Evolutionary conservation across 2,113 vertebrate genomes (phyloP).

Genomic region (Hyaena hyaena): DNA sequence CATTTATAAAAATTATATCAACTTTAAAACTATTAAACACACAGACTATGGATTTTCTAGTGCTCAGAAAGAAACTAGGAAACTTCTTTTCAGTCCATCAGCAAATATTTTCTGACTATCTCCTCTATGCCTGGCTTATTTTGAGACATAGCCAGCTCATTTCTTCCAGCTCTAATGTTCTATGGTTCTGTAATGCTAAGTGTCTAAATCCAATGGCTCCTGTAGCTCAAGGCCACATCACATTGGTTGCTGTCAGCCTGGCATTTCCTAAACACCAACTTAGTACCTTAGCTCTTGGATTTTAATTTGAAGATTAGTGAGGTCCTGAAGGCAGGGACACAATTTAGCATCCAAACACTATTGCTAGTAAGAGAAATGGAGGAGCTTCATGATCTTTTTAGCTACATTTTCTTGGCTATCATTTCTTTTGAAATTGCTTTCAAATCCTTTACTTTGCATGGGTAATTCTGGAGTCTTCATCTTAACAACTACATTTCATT

Average conservation of each 20-base stretch:
- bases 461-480: conserved; percentile 51
- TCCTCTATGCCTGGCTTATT: conserved; percentile 41
- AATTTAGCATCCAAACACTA: conserved; percentile 27
- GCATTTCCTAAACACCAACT: conserved; percentile 39
- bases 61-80: conserved; percentile 6
- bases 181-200: background rate
- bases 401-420: conserved; percentile 35
- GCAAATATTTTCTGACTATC: conserved; percentile 46
- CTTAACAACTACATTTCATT: conserved; percentile 40
- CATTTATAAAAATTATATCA: conserved; percentile 42
- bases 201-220: conserved; percentile 30
- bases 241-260: background rate
- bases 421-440: conserved; percentile 60
- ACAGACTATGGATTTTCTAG: background rate
- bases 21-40: conserved; percentile 29
- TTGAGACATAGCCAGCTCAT: conserved; percentile 3
- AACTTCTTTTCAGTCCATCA: conserved; percentile 40
- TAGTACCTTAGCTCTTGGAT: conserved; percentile 48
- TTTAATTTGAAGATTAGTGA: conserved; percentile 57
- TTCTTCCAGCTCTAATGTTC: conserved; percentile 41
- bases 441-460: conserved; percentile 29
- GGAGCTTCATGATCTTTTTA: conserved; percentile 19
- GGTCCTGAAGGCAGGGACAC: background rate
- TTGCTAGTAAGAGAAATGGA: conserved; percentile 8
- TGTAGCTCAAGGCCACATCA: conserved; percentile 6